Evolutionary conservation across 2,888 invertebrate species (phyloP).

Genomic region (Drosophila fulvimacula): DNA sequence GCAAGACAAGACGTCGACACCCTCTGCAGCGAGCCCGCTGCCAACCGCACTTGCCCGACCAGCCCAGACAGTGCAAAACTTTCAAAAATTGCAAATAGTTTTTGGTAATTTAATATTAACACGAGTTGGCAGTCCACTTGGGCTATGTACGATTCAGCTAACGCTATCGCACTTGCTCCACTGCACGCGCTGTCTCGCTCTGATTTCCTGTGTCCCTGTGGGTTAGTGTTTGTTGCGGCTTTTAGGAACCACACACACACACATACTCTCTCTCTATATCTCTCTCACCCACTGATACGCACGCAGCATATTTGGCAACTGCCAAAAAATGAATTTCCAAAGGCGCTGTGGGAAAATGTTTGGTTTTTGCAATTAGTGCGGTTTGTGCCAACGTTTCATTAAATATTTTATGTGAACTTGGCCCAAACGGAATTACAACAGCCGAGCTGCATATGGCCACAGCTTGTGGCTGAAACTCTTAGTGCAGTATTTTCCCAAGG

Average conservation of each 20-base stretch:
- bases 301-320: conserved; percentile 31
- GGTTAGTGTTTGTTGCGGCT: conserved; percentile 36
- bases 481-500: conserved; percentile 31
- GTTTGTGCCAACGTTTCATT: conserved; percentile 48
- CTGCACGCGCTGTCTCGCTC: background rate
- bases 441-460: conserved; percentile 36
- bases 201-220: conserved; percentile 7
- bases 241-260: conserved; percentile 10
- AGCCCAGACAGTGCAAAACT: conserved; percentile 57
- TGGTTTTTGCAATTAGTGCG: conserved; percentile 61
- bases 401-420: conserved; percentile 46
- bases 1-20: conserved; percentile 63
- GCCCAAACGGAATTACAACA: conserved; percentile 9
- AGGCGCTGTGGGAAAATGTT: conserved; percentile 48
- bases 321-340: conserved; percentile 40
- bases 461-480: conserved; percentile 34
- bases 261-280: conserved; percentile 29
- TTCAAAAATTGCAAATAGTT: conserved; percentile 71
- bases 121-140: conserved; percentile 63
- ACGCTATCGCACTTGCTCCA: conserved; percentile 1
- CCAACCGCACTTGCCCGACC: conserved; percentile 11
- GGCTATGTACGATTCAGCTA: conserved; percentile 20
- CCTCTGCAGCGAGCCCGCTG: conserved; percentile 9
- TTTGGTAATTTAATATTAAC: conserved; percentile 72
- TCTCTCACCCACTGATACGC: conserved; percentile 4